Evolutionary conservation across 2,797 vertebrate species (phyloP).

Genomic region (Sardinella longiceps): DNA sequence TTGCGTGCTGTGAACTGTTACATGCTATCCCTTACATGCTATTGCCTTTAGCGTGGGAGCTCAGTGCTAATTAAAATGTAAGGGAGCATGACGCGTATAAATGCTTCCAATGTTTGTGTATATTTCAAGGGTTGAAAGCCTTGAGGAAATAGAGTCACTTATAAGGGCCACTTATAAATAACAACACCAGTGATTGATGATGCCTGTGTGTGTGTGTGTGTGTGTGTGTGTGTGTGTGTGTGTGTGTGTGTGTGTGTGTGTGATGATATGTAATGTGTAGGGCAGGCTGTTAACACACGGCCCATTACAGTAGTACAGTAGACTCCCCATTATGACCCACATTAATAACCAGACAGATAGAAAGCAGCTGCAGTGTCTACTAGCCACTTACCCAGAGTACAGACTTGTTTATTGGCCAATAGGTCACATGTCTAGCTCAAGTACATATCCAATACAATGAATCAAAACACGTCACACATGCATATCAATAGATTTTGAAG

Average conservation of each 20-base stretch:
- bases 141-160: neutral
- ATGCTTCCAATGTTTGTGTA: neutral
- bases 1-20: neutral
- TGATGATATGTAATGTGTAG: neutral
- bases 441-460: too few species aligned
- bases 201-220: neutral
- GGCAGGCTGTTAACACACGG: neutral
- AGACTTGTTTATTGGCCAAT: too few species aligned
- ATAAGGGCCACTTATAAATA: neutral
- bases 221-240: constrained; percentile 4
- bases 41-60: neutral
- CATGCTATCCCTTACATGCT: neutral
- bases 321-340: neutral
- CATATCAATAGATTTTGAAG: too few species aligned
- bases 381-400: too few species aligned
- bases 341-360: neutral
- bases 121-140: neutral
- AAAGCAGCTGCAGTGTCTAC: neutral
- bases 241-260: neutral
- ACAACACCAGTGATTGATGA: neutral
- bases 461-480: too few species aligned
- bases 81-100: neutral
- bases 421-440: too few species aligned
- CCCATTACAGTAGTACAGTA: neutral
- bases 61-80: neutral